Percentiles rank a stretch among this genome's conserved stretches.
phyloP scores from a whole-genome alignment of 2,888 invertebrate genomes.

The Thelaira solivaga region DNA sequence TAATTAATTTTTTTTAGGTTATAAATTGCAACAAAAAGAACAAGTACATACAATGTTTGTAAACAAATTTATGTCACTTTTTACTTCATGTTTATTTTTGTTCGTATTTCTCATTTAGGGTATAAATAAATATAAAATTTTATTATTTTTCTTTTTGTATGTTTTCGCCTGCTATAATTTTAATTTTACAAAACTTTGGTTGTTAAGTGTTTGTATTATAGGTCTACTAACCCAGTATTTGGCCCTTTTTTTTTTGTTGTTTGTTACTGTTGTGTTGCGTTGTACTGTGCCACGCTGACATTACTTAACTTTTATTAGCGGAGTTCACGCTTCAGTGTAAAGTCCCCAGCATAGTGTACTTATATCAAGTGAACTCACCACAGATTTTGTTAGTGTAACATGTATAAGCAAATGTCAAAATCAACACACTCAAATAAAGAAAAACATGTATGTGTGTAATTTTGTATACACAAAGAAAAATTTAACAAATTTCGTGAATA shows the following conservation, averaged over 20 bases:
- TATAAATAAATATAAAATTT: conserved; percentile 6
- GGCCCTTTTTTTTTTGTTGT: neutral
- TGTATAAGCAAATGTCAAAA: too few relatives aligned
- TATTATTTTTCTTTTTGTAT: neutral
- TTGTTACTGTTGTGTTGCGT: neutral
- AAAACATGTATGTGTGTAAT: too few relatives aligned
- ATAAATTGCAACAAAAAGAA: conserved; percentile 49
- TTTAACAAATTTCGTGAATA: too few relatives aligned
- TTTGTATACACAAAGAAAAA: too few relatives aligned
- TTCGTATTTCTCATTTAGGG: neutral
- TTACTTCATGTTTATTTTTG: neutral
- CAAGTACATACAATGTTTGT: conserved; percentile 37
- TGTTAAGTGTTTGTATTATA: neutral
- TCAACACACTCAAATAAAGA: too few relatives aligned
- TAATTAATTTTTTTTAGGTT: neutral
- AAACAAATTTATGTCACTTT: conserved; percentile 4
- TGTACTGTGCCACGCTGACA: neutral
- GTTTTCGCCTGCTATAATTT: too few relatives aligned
- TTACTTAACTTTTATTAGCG: conserved; percentile 3
- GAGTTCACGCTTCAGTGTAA: neutral
- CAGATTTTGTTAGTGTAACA: too few relatives aligned
- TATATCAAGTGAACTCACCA: neutral
- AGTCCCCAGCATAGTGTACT: too few relatives aligned
- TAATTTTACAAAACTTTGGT: neutral
- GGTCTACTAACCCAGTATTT: conserved; percentile 25